Evolutionary conservation across 2,888 invertebrate species (phyloP).

Genomic region (Eupithecia centaureata): DNA sequence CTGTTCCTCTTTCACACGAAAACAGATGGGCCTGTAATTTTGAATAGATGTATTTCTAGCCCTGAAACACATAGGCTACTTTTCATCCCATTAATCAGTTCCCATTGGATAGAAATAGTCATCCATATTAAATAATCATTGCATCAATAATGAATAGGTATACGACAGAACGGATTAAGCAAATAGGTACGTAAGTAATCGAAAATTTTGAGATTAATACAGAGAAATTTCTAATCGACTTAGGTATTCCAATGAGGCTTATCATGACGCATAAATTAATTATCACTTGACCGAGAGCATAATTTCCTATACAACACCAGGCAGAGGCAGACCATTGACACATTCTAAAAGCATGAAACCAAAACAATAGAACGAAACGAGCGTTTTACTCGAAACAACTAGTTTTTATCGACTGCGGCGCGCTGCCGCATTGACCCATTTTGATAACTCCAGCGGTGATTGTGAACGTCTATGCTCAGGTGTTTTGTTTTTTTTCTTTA

Average conservation of each 20-base stretch:
- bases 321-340: conserved; percentile 17
- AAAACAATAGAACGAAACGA: conserved; percentile 41
- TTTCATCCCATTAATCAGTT: too few species aligned
- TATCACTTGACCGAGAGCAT: neutral
- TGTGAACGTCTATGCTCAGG: conserved; percentile 67
- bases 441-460: conserved; percentile 79
- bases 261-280: neutral
- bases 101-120: too few species aligned
- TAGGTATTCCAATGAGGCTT: neutral
- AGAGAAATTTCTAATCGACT: neutral
- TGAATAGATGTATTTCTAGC: too few species aligned
- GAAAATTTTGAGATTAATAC: neutral
- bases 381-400: conserved; percentile 59
- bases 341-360: conserved; percentile 10
- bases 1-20: too few species aligned
- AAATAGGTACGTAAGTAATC: too few species aligned
- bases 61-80: too few species aligned
- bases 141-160: too few species aligned
- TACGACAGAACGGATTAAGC: too few species aligned
- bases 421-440: conserved; percentile 79
- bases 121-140: too few species aligned
- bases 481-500: conserved; percentile 39
- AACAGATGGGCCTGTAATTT: too few species aligned
- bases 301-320: neutral
- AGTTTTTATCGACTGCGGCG: conserved; percentile 61